phyloP scores from a whole-genome alignment of 2,888 invertebrate genomes.

The Cantharis lateralis region DNA sequence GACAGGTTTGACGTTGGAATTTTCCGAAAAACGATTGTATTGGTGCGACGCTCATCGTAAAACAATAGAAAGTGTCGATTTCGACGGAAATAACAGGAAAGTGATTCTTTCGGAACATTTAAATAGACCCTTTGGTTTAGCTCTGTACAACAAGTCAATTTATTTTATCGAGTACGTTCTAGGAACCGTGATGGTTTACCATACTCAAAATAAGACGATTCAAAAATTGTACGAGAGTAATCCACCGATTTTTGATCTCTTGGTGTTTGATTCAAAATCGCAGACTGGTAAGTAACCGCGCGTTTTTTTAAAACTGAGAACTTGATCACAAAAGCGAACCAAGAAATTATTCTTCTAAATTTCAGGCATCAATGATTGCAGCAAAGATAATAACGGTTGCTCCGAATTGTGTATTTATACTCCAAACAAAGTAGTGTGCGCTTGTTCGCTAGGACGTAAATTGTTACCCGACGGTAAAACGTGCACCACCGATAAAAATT shows the following conservation, averaged over 20 bases:
- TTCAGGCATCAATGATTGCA: slow-evolving; percentile 54
- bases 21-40: slow-evolving; percentile 61
- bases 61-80: slow-evolving; percentile 68
- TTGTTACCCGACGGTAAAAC: slow-evolving; percentile 46
- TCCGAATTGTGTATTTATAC: slow-evolving; percentile 73
- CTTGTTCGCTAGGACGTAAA: slow-evolving; percentile 66
- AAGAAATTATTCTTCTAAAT: slow-evolving; percentile 6
- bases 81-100: slow-evolving; percentile 61
- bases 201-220: slow-evolving; percentile 54
- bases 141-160: slow-evolving; percentile 65
- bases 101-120: slow-evolving; percentile 58
- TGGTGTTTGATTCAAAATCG: slow-evolving; percentile 64
- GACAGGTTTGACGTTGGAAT: slow-evolving; percentile 73
- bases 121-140: slow-evolving; percentile 68
- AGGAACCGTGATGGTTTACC: slow-evolving; percentile 62
- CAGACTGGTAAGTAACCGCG: slow-evolving; percentile 57
- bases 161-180: slow-evolving; percentile 74
- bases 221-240: slow-evolving; percentile 63
- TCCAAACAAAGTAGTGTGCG: slow-evolving; percentile 62
- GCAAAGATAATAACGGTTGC: slow-evolving; percentile 57
- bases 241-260: slow-evolving; percentile 69
- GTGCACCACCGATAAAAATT: slow-evolving; percentile 50
- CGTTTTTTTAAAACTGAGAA: neutral
- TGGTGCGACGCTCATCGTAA: slow-evolving; percentile 76
- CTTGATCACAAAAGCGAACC: neutral